Evolutionary conservation across 2,797 vertebrate species (phyloP).

Genomic region (Hapalemur alaotrensis): DNA sequence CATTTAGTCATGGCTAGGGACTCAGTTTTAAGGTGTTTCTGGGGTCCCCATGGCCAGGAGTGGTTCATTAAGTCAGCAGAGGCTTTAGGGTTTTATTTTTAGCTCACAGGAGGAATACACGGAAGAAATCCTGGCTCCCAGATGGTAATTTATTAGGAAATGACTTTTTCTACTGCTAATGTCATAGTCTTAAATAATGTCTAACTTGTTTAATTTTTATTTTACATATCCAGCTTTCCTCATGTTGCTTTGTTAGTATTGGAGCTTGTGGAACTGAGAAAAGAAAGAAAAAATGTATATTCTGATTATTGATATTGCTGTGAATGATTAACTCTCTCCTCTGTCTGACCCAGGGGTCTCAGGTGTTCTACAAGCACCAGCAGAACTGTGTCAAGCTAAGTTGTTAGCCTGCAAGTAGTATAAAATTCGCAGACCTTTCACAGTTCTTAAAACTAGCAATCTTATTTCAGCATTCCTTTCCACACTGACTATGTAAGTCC

Average conservation of each 20-base stretch:
- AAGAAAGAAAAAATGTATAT: neutral
- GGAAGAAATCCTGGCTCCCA: neutral
- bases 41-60: too few species aligned
- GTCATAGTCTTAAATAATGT: neutral
- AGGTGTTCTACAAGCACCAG: neutral
- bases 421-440: neutral
- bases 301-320: neutral
- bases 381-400: neutral
- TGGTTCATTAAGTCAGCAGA: too few species aligned
- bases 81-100: too few species aligned
- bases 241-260: neutral
- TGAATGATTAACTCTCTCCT: neutral
- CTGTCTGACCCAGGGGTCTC: neutral
- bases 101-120: neutral
- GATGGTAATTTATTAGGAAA: neutral
- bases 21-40: too few species aligned
- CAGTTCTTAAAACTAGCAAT: conserved; percentile 5
- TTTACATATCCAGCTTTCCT: neutral
- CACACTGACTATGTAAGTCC: neutral
- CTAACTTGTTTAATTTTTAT: neutral
- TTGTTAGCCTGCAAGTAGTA: neutral
- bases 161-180: neutral
- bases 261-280: neutral
- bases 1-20: too few species aligned
- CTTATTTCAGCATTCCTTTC: conserved; percentile 17